Percentiles rank a stretch among this genome's conserved stretches.
Evolutionary conservation across 2,113 vertebrate species (phyloP).

Genomic region (Rhinichthys klamathensis): DNA sequence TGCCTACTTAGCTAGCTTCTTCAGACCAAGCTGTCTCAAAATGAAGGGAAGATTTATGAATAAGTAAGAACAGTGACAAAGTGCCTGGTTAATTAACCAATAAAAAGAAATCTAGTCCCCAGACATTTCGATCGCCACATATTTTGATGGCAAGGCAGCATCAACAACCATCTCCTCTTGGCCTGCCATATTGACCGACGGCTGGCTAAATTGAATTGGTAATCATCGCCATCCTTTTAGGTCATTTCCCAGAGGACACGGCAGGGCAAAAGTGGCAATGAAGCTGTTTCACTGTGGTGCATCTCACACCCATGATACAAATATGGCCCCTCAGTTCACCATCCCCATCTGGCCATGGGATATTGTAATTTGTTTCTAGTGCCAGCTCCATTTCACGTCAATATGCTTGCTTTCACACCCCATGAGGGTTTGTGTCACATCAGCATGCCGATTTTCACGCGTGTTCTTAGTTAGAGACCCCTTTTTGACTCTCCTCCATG

Average conservation of each 20-base stretch:
- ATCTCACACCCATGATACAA: constrained; percentile 42
- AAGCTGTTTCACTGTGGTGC: constrained; percentile 19
- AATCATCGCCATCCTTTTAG: constrained; percentile 77
- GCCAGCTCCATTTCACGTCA: constrained; percentile 71
- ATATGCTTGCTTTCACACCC: constrained; percentile 75
- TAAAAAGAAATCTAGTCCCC: constrained; percentile 70
- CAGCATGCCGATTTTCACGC: constrained; percentile 39
- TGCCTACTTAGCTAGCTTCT: constrained; percentile 72
- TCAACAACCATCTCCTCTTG: constrained; percentile 32
- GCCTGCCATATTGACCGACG: constrained; percentile 74
- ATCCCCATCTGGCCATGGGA: constrained; percentile 71
- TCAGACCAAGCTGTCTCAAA: constrained; percentile 66
- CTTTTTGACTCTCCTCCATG: constrained; percentile 32
- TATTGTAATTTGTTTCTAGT: constrained; percentile 70
- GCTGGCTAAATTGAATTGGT: constrained; percentile 78
- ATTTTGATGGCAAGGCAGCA: constrained; percentile 51
- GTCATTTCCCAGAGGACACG: constrained; percentile 63
- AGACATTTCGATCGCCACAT: constrained; percentile 54
- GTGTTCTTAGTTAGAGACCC: constrained; percentile 66
- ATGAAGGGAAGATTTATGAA: constrained; percentile 77
- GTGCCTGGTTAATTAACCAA: constrained; percentile 77
- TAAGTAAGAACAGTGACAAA: constrained; percentile 75
- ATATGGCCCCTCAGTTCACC: constrained; percentile 56
- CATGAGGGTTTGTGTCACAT: constrained; percentile 40
- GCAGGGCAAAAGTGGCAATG: constrained; percentile 62